Conservation (phyloP, 2,797 vertebrate genomes). For the Artibeus jamaicensis region DNA sequence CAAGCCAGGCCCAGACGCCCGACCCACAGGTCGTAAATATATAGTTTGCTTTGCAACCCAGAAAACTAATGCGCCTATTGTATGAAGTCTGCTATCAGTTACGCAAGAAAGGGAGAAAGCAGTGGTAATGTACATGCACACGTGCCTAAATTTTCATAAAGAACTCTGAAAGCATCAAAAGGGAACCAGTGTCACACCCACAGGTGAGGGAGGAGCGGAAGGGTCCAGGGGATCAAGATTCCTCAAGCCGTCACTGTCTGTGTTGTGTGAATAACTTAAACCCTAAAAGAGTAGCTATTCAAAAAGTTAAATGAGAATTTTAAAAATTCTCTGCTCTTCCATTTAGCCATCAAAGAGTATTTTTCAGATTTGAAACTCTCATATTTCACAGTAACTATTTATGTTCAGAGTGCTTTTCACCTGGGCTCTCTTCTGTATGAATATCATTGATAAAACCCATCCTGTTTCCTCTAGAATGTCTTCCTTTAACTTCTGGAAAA, state of each 20-base stretch:
- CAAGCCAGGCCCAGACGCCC: background rate
- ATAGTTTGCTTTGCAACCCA: background rate
- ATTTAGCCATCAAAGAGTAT: background rate
- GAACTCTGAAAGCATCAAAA: background rate
- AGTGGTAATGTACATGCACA: background rate
- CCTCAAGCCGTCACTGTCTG: background rate
- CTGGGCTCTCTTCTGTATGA: background rate
- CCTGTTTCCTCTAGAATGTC: background rate
- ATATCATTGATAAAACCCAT: no score
- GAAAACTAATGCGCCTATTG: background rate
- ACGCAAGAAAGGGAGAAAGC: background rate
- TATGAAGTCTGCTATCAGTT: background rate
- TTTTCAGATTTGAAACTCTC: background rate
- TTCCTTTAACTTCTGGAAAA: background rate
- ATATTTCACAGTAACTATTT: background rate
- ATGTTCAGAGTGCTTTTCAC: background rate
- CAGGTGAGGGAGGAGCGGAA: background rate
- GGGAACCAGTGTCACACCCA: background rate
- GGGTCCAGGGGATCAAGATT: accelerated
- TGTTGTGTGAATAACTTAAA: background rate
- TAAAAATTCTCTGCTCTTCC: background rate
- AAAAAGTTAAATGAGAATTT: background rate
- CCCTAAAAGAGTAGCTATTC: background rate
- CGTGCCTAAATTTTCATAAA: background rate
- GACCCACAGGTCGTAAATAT: background rate